These are phyloP conservation scores for Leptatherina wallacei DNA, from an alignment of 2,797 vertebrate genomes.

Conservation along the genomic window DNA sequence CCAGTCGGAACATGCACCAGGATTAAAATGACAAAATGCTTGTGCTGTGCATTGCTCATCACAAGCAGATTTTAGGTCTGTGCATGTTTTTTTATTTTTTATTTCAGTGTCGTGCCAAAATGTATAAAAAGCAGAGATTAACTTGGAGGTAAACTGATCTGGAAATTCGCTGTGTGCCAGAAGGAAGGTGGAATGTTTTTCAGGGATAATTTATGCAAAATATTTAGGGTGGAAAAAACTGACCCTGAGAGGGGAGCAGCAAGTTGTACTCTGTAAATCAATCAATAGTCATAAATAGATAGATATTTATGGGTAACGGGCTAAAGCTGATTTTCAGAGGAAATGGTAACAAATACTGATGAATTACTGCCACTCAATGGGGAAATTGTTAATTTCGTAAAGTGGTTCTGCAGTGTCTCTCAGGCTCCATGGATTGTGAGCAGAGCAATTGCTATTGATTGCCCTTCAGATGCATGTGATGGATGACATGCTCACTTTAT, in stretches of 20 bases:
- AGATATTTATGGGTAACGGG: background rate
- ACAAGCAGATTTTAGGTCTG: background rate
- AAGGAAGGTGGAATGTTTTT: background rate
- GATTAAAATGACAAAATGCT: constrained; percentile 1
- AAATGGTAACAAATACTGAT: constrained; percentile 36
- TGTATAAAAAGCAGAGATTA: background rate
- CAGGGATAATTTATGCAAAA: background rate
- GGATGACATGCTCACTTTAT: constrained; percentile 25
- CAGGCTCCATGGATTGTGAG: constrained; percentile 27
- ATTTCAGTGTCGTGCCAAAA: background rate
- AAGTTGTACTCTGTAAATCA: constrained; percentile 1
- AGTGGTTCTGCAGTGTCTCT: constrained; percentile 54
- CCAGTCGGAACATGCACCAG: background rate
- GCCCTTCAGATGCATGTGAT: constrained; percentile 40
- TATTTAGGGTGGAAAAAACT: background rate
- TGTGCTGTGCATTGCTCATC: background rate
- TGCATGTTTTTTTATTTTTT: background rate
- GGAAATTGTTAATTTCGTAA: constrained; percentile 65
- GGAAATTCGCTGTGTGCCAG: background rate
- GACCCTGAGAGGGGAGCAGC: background rate
- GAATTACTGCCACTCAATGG: constrained; percentile 52
- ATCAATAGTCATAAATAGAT: background rate
- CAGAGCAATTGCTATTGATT: constrained; percentile 57
- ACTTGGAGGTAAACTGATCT: background rate
- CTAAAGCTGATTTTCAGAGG: constrained; percentile 21